These are phyloP conservation scores for Campoletis sonorensis DNA, from an alignment of 1,140 invertebrate species.

Conservation along the genomic window DNA sequence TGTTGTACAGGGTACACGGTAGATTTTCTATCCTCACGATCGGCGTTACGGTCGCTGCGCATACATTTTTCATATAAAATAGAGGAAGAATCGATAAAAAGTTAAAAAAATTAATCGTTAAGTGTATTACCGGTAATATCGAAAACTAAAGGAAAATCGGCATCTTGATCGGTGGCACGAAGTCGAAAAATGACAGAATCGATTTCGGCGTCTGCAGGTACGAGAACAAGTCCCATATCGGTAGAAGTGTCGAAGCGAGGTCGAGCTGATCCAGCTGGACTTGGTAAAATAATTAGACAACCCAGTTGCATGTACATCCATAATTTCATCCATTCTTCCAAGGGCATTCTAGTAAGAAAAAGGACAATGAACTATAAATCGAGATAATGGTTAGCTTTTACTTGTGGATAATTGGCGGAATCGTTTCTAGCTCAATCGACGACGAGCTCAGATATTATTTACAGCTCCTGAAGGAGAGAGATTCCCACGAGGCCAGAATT, in stretches of 20 bases:
- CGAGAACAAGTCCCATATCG: constrained; percentile 86
- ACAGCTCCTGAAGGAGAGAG: constrained; percentile 24
- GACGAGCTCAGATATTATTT: constrained; percentile 57
- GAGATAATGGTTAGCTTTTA: constrained; percentile 56
- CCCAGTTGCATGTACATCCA: constrained; percentile 68
- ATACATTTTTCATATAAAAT: background rate
- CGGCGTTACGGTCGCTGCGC: constrained; percentile 80
- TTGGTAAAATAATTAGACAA: constrained; percentile 63
- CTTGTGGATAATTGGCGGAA: constrained; percentile 45
- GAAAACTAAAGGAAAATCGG: constrained; percentile 90
- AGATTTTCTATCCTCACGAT: constrained; percentile 86
- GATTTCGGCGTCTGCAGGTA: constrained; percentile 88
- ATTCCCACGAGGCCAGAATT: background rate
- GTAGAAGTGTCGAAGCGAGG: constrained; percentile 89
- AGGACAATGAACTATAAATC: constrained; percentile 54
- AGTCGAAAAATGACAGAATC: constrained; percentile 91
- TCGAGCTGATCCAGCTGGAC: constrained; percentile 75
- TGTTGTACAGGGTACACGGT: constrained; percentile 88
- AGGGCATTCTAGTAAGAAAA: constrained; percentile 69
- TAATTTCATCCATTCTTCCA: constrained; percentile 72
- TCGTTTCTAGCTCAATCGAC: constrained; percentile 43
- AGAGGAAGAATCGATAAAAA: background rate
- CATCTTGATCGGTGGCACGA: constrained; percentile 90
- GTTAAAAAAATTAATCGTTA: background rate
- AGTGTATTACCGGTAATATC: constrained; percentile 82